phyloP scores from a whole-genome alignment of 2,797 vertebrate genomes.

The Carapus acus region DNA sequence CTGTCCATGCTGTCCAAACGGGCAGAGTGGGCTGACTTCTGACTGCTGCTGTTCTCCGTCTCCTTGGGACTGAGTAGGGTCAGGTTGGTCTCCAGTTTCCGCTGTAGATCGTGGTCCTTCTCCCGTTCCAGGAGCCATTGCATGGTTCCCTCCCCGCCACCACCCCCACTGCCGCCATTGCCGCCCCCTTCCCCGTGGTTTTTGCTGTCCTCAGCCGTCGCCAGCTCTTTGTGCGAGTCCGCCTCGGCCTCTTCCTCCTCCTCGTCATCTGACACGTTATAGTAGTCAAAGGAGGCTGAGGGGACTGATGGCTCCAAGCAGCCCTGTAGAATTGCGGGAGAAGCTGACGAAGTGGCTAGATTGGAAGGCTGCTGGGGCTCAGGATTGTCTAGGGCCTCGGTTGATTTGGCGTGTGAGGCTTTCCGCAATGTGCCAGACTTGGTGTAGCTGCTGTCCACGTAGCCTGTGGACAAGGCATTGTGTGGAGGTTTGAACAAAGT shows the following conservation, averaged over 20 bases:
- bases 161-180: slow-evolving; percentile 71
- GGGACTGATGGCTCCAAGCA: slow-evolving; percentile 84
- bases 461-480: slow-evolving; percentile 89
- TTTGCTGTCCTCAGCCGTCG: slow-evolving; percentile 78
- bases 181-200: slow-evolving; percentile 76
- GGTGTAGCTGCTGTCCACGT: slow-evolving; percentile 84
- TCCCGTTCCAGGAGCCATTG: slow-evolving; percentile 97
- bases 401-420: slow-evolving; percentile 89
- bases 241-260: slow-evolving; percentile 92
- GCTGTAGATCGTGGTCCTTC: slow-evolving; percentile 94
- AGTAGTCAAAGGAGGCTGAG: slow-evolving; percentile 93
- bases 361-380: slow-evolving; percentile 89
- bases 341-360: slow-evolving; percentile 80
- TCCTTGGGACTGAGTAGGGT: slow-evolving; percentile 96
- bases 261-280: slow-evolving; percentile 97
- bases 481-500: slow-evolving; percentile 98
- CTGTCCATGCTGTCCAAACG: slow-evolving; percentile 99
- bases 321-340: slow-evolving; percentile 79
- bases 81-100: slow-evolving; percentile 96
- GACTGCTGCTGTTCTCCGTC: slow-evolving; percentile 88
- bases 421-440: slow-evolving; percentile 93
- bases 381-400: slow-evolving; percentile 83
- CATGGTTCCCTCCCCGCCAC: slow-evolving; percentile 89
- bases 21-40: slow-evolving; percentile 95
- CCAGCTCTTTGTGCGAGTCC: slow-evolving; percentile 83